Evolutionary conservation across 64 coral and sea anemone species (phyloP), one percentile per base, ranked within the genome.

Genomic region (Stylophora pistillata): DNA sequence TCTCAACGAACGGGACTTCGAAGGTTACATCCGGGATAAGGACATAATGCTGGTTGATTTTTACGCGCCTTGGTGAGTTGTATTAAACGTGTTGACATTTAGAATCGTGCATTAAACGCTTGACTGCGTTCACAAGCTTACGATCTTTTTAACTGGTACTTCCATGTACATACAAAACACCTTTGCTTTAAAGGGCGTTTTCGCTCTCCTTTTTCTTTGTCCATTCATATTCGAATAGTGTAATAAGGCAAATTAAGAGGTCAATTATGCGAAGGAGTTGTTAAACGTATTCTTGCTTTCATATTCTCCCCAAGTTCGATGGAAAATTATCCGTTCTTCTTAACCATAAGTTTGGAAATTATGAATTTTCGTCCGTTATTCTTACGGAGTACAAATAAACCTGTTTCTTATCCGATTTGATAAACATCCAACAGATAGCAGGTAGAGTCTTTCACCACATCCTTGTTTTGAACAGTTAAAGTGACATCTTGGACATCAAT

Each of bases 21-120:
- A 89, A 7, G 47, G 83, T 3, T 87, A 93, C 58, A 30, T 93
- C 13, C 82, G 76, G 11, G 95, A 97, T 32, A 97, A 97, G 58
- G 91, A 97, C 73, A 56, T 97, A 1, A 97, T 97, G 95, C 76
- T 97, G 52, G 95, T 97, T 17, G 95, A 97, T 18, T 97, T 97
- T 62, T 97, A 79, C 83, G 82, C 95, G 10, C 95, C 95, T 2
- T 97, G 95, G 95, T 97, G 74, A 74, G 95, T 93, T 13, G 15
- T 27, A 33, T 6, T 18, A 82, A 84, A 68, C 28, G 18, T 84
- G 53, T 33, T 27, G 60, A 68, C 69, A 69, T 14, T 21, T 68
- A 34, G 33, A 65, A n/a, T 34, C 53, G 27, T 13, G 27, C 10
- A 28, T 53, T 91, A 14, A 53, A 91, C 69, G 89, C 69, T 91